Evolutionary conservation across 1,140 invertebrate species (phyloP).

Genomic region (Caerostris extrusa): DNA sequence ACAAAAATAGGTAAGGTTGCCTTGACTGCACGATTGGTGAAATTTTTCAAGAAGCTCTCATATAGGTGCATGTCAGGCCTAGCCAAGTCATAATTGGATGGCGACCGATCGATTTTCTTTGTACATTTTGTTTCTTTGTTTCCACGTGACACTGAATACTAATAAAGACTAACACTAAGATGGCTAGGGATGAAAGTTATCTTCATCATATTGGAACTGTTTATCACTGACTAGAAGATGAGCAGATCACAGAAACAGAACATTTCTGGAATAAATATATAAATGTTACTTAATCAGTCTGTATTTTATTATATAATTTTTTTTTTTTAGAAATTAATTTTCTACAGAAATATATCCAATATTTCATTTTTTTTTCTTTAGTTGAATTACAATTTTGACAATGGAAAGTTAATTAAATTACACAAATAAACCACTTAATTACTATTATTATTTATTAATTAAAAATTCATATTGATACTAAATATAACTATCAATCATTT

Average conservation of each 20-base stretch:
- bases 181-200: background rate
- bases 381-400: no score
- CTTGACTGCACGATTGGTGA: slow-evolving; percentile 46
- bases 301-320: no score
- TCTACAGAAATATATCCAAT: no score
- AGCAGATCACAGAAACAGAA: background rate
- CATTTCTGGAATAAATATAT: no score
- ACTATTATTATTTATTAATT: no score
- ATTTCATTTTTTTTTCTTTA: no score
- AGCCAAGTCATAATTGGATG: background rate
- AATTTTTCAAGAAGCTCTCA: slow-evolving; percentile 59
- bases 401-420: no score
- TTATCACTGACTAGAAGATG: background rate
- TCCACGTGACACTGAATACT: background rate
- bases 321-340: no score
- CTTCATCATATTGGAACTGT: background rate
- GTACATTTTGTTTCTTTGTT: background rate
- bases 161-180: background rate
- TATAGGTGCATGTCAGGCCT: slow-evolving; percentile 59
- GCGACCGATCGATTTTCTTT: background rate
- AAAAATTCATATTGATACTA: no score
- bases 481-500: no score
- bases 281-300: no score
- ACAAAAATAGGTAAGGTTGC: slow-evolving; percentile 15
- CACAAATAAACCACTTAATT: no score